Evolutionary conservation across 1,140 invertebrate species (phyloP).

Genomic region (Hyphantria cunea): DNA sequence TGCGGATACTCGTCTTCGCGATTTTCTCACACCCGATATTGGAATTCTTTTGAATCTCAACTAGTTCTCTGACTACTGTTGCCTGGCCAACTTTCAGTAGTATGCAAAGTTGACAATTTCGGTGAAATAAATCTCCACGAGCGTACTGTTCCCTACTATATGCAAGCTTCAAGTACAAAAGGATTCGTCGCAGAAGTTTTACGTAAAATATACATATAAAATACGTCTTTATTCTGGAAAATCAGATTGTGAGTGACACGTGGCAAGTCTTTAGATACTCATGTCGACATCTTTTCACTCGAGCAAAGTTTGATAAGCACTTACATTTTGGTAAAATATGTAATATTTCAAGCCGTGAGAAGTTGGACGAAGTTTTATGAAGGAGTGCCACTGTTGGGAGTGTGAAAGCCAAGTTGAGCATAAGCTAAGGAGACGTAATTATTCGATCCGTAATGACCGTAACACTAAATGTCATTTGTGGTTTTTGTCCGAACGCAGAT

Average conservation of each 20-base stretch:
- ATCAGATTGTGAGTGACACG: constrained; percentile 18
- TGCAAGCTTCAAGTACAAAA: neutral
- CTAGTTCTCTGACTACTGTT: no score
- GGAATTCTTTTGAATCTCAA: constrained; percentile 72
- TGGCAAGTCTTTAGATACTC: constrained; percentile 29
- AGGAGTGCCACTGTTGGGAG: constrained; percentile 49
- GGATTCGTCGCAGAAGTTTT: constrained; percentile 8
- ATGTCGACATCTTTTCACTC: constrained; percentile 45
- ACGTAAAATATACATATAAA: constrained; percentile 10
- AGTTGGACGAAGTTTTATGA: constrained; percentile 59
- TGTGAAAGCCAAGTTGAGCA: constrained; percentile 59
- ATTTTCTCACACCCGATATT: constrained; percentile 54
- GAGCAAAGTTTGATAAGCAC: constrained; percentile 54
- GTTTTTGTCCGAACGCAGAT: constrained; percentile 65
- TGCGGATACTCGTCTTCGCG: constrained; percentile 33
- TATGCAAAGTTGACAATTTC: constrained; percentile 58
- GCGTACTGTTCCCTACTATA: constrained; percentile 10
- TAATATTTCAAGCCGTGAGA: constrained; percentile 51
- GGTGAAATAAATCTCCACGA: constrained; percentile 28
- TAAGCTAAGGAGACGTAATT: constrained; percentile 51
- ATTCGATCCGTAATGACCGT: constrained; percentile 60
- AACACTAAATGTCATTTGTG: constrained; percentile 62
- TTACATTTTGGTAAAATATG: constrained; percentile 61
- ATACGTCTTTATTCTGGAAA: constrained; percentile 2
- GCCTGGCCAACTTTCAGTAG: constrained; percentile 50